Base-by-base conservation (phyloP, 1,140 invertebrate species). In the Drosophila parvula region DNA sequence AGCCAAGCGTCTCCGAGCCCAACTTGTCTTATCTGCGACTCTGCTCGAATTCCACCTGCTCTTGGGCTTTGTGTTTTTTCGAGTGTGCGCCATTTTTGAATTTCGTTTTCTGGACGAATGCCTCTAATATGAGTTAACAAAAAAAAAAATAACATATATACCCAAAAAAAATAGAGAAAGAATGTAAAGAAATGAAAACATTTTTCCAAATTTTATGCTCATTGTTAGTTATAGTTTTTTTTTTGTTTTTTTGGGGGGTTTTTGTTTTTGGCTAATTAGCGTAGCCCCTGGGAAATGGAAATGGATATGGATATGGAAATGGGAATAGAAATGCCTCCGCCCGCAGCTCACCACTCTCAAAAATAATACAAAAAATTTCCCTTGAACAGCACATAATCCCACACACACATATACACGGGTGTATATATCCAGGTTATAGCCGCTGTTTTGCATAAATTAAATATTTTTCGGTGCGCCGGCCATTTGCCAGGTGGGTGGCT, bases 71-170 rank as follows among this genome's bases (percentile, higher is more conserved):
- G 43, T 34, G 6, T 63, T 62, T 36, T 38, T 67, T 68, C 41
- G 38, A 69, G 41, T 30, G 11, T 47, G 62, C 67, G 79, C 84
- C 83, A 86, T 86, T 86, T 85, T 86, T 58, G 83, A 86, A 88
- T 86, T 86, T 86, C 63, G 84, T 83, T 86, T 86, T 86, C 83
- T 86, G 83, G 83, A 88, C 83, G 83, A 86, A 86, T 86, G 83
- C 83, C 65, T 61, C 79, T 83, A 88, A 86, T 86, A 79, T 89
- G 84, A 89, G 81, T 86, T 83, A 88, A 86, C 82, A 86, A 69
- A 83, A 76, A 14, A 47, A n/a, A n/a, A n/a, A n/a, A n/a, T n/a
- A n/a, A n/a, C n/a, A n/a, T 45, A 45, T 12, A 22, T 22, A 22
- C 18, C 18, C 61, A 16, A 32, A 6, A 34, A 41, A 34, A 48